These are phyloP conservation scores for Zonotrichia albicollis DNA, from an alignment of 2,797 vertebrate species.

Conservation along the genomic window DNA sequence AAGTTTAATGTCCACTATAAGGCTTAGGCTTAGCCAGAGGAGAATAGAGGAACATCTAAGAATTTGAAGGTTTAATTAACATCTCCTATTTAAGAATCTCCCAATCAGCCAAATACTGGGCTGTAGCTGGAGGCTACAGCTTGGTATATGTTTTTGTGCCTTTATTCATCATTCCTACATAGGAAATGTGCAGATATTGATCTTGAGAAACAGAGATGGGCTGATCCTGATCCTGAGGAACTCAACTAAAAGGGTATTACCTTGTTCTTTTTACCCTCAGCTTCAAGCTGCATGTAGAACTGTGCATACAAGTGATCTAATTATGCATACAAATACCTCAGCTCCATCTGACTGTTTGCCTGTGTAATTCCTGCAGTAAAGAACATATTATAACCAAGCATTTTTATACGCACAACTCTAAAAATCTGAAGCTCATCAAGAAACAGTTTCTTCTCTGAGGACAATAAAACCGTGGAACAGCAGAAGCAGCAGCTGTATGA, in stretches of 20 bases:
- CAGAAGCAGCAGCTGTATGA: background rate
- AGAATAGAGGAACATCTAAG: background rate
- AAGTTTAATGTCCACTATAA: background rate
- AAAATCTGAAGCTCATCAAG: background rate
- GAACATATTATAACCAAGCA: background rate
- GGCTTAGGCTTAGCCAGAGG: background rate
- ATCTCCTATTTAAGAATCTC: background rate
- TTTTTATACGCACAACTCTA: background rate
- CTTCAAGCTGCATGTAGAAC: background rate
- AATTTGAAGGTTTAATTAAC: background rate
- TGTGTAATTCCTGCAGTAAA: background rate
- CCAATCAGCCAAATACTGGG: background rate
- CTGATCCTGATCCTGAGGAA: background rate
- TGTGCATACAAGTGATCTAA: background rate
- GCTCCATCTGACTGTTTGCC: background rate
- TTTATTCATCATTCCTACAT: background rate
- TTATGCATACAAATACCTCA: constrained; percentile 6
- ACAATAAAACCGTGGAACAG: background rate
- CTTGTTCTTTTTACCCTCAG: background rate
- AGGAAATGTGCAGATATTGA: background rate
- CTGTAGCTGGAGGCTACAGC: background rate
- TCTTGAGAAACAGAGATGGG: background rate
- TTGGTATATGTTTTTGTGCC: background rate
- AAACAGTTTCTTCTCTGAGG: constrained; percentile 10
- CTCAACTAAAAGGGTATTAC: background rate